A percentile compares a stretch with the other conserved stretches of the same genome.
These are phyloP conservation scores for Anagrus nilaparvatae DNA, from an alignment of 1,140 invertebrate species.

Conservation along the genomic window DNA sequence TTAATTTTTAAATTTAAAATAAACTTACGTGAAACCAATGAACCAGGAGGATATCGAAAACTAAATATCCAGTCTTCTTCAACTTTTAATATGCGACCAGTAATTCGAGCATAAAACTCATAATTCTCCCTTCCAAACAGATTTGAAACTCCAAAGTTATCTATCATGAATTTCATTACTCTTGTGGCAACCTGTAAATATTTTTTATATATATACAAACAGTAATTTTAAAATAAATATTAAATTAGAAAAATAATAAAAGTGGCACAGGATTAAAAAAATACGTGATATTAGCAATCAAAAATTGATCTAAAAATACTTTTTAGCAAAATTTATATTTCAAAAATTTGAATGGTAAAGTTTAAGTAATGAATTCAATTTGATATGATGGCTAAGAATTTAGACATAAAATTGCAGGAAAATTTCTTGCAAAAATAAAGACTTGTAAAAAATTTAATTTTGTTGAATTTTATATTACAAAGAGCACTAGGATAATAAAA, in stretches of 20 bases:
- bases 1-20: slow-evolving; percentile 7
- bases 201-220: neutral
- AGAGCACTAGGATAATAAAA: too few species aligned
- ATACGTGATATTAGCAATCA: neutral
- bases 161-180: slow-evolving; percentile 92
- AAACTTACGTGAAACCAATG: slow-evolving; percentile 62
- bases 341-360: slow-evolving; percentile 1
- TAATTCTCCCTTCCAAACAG: slow-evolving; percentile 94
- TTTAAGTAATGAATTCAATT: slow-evolving; percentile 3
- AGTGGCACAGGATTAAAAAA: neutral
- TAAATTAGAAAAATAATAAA: too few species aligned
- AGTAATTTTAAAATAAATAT: neutral
- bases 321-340: neutral
- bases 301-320: neutral
- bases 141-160: slow-evolving; percentile 91
- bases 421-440: too few species aligned
- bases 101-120: slow-evolving; percentile 92
- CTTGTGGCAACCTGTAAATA: slow-evolving; percentile 70
- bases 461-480: too few species aligned
- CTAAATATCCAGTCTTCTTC: slow-evolving; percentile 93
- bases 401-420: too few species aligned
- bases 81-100: slow-evolving; percentile 82
- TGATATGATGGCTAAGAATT: too few species aligned
- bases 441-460: too few species aligned
- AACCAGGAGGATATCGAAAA: slow-evolving; percentile 80